Percentiles rank a stretch among this genome's conserved stretches.
These are phyloP conservation scores for Acanthoscelides obtectus DNA, from an alignment of 2,888 invertebrate species.

Conservation along the genomic window DNA sequence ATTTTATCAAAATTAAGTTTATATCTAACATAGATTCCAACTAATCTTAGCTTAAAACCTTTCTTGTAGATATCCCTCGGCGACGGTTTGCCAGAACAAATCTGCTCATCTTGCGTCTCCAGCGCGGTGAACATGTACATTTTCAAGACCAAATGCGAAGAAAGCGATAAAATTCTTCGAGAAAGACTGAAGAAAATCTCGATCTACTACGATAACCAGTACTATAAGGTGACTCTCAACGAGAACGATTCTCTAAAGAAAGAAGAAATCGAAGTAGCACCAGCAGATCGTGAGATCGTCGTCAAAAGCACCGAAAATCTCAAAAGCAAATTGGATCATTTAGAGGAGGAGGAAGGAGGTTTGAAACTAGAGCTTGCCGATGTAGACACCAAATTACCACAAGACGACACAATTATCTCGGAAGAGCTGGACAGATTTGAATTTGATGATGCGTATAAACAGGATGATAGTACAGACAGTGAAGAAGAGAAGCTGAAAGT, in stretches of 20 bases:
- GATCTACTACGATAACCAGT: background rate
- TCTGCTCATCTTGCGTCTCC: conserved; percentile 55
- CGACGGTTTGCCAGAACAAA: conserved; percentile 58
- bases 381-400: conserved; percentile 3
- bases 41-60: no score
- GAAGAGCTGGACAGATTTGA: conserved; percentile 28
- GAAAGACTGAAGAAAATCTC: conserved; percentile 19
- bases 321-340: conserved; percentile 8
- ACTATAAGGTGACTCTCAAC: background rate
- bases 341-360: conserved; percentile 5
- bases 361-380: conserved; percentile 14
- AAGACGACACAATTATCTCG: conserved; percentile 34
- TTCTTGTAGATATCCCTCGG: conserved; percentile 43
- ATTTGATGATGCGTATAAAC: conserved; percentile 17
- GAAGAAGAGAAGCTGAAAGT: conserved; percentile 17
- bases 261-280: background rate
- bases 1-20: no score
- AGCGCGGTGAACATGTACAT: conserved; percentile 50
- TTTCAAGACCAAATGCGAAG: conserved; percentile 50
- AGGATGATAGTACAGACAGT: conserved; percentile 19
- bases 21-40: no score
- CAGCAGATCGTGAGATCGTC: background rate
- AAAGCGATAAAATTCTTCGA: conserved; percentile 44
- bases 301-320: conserved; percentile 8
- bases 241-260: background rate